Conservation (phyloP, 2,113 vertebrate species). For the Progne subis region DNA sequence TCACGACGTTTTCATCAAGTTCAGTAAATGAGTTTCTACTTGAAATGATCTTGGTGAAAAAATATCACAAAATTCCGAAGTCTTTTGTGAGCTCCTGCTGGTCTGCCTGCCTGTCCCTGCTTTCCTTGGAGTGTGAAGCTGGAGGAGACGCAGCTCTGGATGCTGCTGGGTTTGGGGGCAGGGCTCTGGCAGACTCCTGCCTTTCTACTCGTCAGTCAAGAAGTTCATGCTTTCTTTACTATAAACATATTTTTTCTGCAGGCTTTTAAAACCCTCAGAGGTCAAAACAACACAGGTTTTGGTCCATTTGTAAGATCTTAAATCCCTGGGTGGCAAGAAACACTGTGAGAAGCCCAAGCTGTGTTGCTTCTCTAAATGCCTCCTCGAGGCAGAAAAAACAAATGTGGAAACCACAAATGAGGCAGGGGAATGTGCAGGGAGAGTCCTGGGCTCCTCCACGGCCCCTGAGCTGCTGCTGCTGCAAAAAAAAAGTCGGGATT, state of each 20-base stretch:
- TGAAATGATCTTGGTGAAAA: background rate
- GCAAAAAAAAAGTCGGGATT: background rate
- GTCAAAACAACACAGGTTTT: slow-evolving; percentile 38
- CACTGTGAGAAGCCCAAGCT: slow-evolving; percentile 12
- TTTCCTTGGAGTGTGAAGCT: background rate
- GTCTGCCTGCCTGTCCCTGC: background rate
- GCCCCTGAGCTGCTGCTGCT: background rate
- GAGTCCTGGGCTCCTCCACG: accelerated
- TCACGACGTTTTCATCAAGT: background rate
- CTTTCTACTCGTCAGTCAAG: background rate
- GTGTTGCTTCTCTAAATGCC: background rate
- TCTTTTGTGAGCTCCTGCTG: background rate
- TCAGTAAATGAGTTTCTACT: background rate
- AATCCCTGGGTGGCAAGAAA: slow-evolving; percentile 50
- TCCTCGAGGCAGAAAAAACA: background rate
- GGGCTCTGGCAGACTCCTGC: background rate
- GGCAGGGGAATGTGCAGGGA: background rate
- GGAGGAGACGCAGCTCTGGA: background rate
- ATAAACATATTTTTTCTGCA: background rate
- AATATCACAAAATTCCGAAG: background rate
- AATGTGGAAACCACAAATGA: background rate
- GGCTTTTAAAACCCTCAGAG: slow-evolving; percentile 48
- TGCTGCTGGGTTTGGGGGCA: background rate
- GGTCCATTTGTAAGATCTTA: slow-evolving; percentile 46
- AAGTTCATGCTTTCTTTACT: slow-evolving; percentile 16